Evolutionary conservation across 1,140 invertebrate genomes (phyloP).

Genomic region (Hycleus cichorii): DNA sequence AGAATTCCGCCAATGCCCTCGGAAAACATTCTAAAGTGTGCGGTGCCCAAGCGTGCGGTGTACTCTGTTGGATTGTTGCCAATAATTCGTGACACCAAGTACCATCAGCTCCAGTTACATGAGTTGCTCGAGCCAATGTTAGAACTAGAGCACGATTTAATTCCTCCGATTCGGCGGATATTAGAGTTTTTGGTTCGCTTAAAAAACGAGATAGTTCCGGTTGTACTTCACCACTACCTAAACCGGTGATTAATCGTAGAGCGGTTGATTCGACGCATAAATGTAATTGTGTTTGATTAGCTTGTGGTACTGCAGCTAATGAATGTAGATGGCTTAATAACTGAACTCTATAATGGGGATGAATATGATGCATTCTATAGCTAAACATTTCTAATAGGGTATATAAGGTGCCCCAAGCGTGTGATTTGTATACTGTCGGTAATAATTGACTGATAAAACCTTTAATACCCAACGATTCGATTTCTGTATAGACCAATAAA

Average conservation of each 20-base stretch:
- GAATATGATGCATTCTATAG: constrained; percentile 92
- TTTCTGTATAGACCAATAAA: constrained; percentile 91
- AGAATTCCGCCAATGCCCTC: constrained; percentile 79
- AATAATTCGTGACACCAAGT: constrained; percentile 88
- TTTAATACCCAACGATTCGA: constrained; percentile 94
- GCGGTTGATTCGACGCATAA: constrained; percentile 93
- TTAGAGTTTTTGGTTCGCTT: constrained; percentile 79
- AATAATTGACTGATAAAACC: constrained; percentile 89
- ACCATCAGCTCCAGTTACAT: constrained; percentile 76
- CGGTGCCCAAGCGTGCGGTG: constrained; percentile 88
- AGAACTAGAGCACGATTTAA: constrained; percentile 85
- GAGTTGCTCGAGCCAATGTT: constrained; percentile 88
- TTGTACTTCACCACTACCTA: constrained; percentile 88
- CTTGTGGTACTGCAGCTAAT: constrained; percentile 80
- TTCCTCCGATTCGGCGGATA: constrained; percentile 92
- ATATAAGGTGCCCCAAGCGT: constrained; percentile 91
- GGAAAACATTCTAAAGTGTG: constrained; percentile 91
- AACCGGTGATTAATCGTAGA: constrained; percentile 79
- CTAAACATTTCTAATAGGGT: constrained; percentile 95
- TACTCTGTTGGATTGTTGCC: constrained; percentile 85
- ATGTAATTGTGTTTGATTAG: constrained; percentile 91
- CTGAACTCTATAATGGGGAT: constrained; percentile 89
- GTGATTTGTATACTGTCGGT: constrained; percentile 83
- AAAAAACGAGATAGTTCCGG: constrained; percentile 81
- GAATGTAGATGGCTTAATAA: constrained; percentile 83